Percentiles rank a stretch among this genome's conserved stretches.
Conservation (phyloP, 35 echinoderm and acorn worm species). For the Lytechinus variegatus region DNA sequence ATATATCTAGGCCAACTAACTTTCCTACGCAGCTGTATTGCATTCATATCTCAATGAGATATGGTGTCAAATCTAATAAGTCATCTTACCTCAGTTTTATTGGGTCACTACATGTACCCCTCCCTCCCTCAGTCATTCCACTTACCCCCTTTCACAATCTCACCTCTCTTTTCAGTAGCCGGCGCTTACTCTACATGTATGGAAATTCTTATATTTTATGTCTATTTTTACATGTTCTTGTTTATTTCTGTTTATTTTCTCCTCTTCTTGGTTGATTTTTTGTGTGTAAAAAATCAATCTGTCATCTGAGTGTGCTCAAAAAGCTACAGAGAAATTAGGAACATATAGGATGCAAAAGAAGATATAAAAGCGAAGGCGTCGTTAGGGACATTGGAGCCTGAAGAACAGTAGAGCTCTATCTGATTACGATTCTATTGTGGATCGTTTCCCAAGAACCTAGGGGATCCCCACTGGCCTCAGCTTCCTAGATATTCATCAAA, state of each 20-base stretch:
- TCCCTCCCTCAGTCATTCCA: too few species aligned
- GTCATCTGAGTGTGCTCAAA: neutral
- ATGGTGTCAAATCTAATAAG: too few species aligned
- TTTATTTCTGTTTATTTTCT: neutral
- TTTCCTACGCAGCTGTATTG: too few species aligned
- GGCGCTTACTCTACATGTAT: neutral
- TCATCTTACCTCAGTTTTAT: too few species aligned
- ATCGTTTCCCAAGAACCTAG: neutral
- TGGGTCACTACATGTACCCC: too few species aligned
- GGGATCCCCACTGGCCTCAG: neutral
- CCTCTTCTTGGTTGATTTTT: too few species aligned
- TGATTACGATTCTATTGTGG: conserved; percentile 7
- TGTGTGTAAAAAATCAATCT: too few species aligned
- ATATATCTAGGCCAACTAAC: too few species aligned
- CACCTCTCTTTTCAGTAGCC: neutral
- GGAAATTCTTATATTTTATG: neutral
- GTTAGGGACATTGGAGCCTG: neutral
- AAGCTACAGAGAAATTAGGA: neutral
- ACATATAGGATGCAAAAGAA: neutral
- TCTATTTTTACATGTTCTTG: neutral
- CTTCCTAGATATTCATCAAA: neutral
- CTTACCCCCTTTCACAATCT: neutral
- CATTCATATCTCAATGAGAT: too few species aligned
- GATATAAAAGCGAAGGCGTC: neutral
- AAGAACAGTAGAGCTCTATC: neutral